Evolutionary conservation across 2,113 vertebrate species (phyloP).

Genomic region (Prietella phreatophila): DNA sequence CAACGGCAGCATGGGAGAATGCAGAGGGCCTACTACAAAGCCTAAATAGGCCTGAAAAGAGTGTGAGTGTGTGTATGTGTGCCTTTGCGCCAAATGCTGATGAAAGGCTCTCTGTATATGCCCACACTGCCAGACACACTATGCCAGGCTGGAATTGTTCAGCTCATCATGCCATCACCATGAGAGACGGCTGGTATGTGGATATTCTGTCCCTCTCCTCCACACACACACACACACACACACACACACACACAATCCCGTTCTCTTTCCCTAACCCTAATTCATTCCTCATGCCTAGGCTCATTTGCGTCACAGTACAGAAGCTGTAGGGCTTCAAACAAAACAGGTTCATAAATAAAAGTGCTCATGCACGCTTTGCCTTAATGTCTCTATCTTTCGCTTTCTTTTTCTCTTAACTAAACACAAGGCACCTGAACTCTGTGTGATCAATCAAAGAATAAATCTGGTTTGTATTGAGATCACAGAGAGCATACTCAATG

Average conservation of each 20-base stretch:
- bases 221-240: neutral
- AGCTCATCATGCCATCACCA: conserved; percentile 77
- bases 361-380: neutral
- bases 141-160: conserved; percentile 77
- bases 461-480: conserved; percentile 29
- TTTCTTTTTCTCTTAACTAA: neutral
- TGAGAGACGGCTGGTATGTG: conserved; percentile 78
- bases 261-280: neutral
- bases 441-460: conserved; percentile 42
- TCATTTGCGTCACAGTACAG: conserved; percentile 12
- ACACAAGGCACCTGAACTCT: conserved; percentile 7
- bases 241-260: neutral
- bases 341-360: conserved; percentile 9
- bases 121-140: conserved; percentile 53
- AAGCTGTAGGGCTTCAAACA: conserved; percentile 59
- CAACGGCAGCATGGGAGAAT: conserved; percentile 33
- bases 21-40: conserved; percentile 27
- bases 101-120: conserved; percentile 78
- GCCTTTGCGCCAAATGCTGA: conserved; percentile 62
- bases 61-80: conserved; percentile 17
- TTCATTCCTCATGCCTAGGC: neutral
- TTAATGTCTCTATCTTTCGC: neutral
- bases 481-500: conserved; percentile 10
- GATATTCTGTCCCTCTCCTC: conserved; percentile 65
- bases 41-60: conserved; percentile 39